phyloP scores from a whole-genome alignment of 2,797 vertebrate species.

The Notoglanidium macrostoma region DNA sequence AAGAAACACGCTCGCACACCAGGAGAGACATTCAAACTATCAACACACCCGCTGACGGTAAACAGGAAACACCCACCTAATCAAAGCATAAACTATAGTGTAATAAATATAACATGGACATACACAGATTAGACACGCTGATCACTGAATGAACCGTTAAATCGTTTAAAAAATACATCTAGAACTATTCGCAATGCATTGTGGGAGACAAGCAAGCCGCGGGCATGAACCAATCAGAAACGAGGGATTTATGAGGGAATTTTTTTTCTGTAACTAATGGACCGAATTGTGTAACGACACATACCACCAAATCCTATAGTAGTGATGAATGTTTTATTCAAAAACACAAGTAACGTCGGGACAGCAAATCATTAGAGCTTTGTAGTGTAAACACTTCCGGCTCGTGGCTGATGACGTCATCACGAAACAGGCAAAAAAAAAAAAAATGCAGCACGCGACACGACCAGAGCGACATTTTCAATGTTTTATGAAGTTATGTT shows the following conservation, averaged over 20 bases:
- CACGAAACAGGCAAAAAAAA: background rate
- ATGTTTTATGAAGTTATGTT: background rate
- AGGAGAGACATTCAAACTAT: background rate
- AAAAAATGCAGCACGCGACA: background rate
- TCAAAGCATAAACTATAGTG: too few relatives aligned
- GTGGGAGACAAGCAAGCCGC: background rate
- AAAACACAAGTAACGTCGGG: background rate
- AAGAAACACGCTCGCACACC: fast-evolving
- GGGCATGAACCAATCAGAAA: background rate
- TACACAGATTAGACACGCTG: background rate
- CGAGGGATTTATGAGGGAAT: too few relatives aligned
- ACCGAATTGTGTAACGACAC: background rate
- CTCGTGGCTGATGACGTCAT: background rate
- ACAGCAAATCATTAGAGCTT: background rate
- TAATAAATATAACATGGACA: too few relatives aligned
- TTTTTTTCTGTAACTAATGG: background rate
- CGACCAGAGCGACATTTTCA: background rate
- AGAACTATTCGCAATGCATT: background rate
- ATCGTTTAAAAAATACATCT: background rate
- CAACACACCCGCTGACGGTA: background rate
- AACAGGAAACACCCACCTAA: too few relatives aligned
- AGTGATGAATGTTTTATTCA: background rate
- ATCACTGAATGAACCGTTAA: background rate
- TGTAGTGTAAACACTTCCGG: background rate
- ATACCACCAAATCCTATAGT: background rate